Conservation (phyloP, 2,888 invertebrate genomes). For the Oxystoma pomonae region DNA sequence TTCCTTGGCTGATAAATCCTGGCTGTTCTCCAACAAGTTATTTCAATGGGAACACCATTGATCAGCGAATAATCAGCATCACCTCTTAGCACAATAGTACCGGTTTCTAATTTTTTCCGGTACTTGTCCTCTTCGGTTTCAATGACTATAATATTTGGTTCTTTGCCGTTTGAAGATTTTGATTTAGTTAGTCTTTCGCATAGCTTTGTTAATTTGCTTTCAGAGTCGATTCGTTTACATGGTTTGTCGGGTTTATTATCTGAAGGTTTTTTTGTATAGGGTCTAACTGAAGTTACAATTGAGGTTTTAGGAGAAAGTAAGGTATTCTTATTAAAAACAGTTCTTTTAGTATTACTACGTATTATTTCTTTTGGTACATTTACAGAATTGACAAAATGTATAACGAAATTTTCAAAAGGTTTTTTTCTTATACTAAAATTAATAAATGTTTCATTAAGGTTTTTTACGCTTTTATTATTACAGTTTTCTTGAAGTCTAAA, state of each 20-base stretch:
- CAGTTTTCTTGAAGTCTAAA: too few relatives aligned
- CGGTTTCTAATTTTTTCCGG: slow-evolving; percentile 10
- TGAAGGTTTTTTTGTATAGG: not conserved
- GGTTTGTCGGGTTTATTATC: too few relatives aligned
- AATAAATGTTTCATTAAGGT: too few relatives aligned
- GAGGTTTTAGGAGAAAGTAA: not conserved
- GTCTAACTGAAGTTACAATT: not conserved
- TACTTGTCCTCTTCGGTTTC: slow-evolving; percentile 11
- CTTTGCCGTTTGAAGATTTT: not conserved
- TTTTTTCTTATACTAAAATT: too few relatives aligned
- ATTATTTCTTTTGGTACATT: too few relatives aligned
- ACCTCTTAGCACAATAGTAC: slow-evolving; percentile 17
- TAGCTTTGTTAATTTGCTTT: not conserved
- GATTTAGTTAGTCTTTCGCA: not conserved
- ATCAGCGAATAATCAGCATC: slow-evolving; percentile 14
- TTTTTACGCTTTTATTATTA: too few relatives aligned
- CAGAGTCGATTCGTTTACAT: not conserved
- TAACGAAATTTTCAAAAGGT: too few relatives aligned
- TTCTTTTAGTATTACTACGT: too few relatives aligned
- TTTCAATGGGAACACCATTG: slow-evolving; percentile 15
- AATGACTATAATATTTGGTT: slow-evolving; percentile 8
- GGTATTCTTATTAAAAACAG: too few relatives aligned
- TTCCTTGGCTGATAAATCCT: slow-evolving; percentile 33
- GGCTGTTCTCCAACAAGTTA: slow-evolving; percentile 22
- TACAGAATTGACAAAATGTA: too few relatives aligned